These are phyloP conservation scores for Huso huso DNA, from an alignment of 2,797 vertebrate species.

Conservation along the genomic window DNA sequence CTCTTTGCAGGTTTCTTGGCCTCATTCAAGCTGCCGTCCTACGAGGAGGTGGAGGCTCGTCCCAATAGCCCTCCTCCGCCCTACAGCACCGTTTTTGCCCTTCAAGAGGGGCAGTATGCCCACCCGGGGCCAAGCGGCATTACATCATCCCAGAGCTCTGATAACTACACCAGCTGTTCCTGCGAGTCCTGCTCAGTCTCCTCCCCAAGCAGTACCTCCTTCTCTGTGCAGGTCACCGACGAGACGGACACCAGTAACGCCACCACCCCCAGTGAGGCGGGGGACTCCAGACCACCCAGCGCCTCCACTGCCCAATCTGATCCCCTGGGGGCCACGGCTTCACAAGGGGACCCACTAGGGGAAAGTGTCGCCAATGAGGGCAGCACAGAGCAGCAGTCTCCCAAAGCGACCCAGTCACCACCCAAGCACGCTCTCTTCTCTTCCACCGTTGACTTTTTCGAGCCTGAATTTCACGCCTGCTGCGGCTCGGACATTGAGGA, in stretches of 20 bases:
- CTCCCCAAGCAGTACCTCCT: constrained; percentile 74
- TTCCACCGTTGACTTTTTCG: constrained; percentile 60
- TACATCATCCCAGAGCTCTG: constrained; percentile 68
- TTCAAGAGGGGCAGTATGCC: constrained; percentile 37
- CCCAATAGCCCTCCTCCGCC: constrained; percentile 83
- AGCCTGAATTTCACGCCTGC: constrained; percentile 42
- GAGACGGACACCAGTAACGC: constrained; percentile 69
- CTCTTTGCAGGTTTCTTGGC: constrained; percentile 70
- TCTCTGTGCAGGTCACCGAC: constrained; percentile 60
- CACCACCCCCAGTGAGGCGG: constrained; percentile 56
- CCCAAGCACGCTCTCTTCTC: constrained; percentile 65
- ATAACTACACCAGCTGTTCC: constrained; percentile 76
- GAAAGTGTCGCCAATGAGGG: not conserved
- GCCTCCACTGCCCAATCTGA: constrained; percentile 25
- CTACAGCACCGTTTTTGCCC: constrained; percentile 67
- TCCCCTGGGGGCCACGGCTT: constrained; percentile 19
- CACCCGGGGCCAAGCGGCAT: constrained; percentile 51
- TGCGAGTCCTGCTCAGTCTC: constrained; percentile 77
- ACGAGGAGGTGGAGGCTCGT: constrained; percentile 82
- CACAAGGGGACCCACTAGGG: constrained; percentile 10
- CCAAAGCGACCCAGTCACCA: constrained; percentile 47
- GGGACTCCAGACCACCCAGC: constrained; percentile 27
- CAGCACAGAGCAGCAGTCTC: constrained; percentile 27
- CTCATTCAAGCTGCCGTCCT: constrained; percentile 84
- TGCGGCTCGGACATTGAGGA: constrained; percentile 43